Conservation (phyloP, 1,140 invertebrate genomes). For the Bursaphelenchus mucronatus region DNA sequence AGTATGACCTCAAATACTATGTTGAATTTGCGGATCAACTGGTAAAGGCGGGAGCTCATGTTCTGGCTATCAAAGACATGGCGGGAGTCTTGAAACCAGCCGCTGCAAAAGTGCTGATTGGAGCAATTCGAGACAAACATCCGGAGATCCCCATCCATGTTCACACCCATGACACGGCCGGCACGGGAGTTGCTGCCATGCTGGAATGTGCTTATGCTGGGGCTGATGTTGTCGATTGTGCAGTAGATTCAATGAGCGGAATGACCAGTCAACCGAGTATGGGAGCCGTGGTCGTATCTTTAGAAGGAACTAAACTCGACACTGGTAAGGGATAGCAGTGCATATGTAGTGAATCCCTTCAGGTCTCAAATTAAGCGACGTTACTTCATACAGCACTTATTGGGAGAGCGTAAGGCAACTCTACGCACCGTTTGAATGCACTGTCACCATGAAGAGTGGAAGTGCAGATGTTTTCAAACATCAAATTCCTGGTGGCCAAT, state of each 20-base stretch:
- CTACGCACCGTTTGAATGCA: conserved; percentile 95
- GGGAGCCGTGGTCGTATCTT: conserved; percentile 86
- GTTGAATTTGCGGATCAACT: conserved; percentile 82
- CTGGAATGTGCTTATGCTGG: conserved; percentile 84
- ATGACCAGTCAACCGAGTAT: conserved; percentile 95
- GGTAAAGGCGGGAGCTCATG: conserved; percentile 90
- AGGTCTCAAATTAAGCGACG: conserved; percentile 1
- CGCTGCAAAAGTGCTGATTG: conserved; percentile 78
- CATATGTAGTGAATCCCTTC: conserved; percentile 66
- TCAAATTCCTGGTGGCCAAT: conserved; percentile 97
- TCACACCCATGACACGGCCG: conserved; percentile 96
- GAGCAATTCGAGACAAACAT: conserved; percentile 80
- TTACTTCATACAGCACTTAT: conserved; percentile 83
- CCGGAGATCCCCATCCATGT: conserved; percentile 93
- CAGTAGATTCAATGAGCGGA: conserved; percentile 96
- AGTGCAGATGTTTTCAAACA: conserved; percentile 97
- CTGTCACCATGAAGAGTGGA: conserved; percentile 94
- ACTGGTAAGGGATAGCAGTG: conserved; percentile 74
- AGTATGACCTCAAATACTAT: conserved; percentile 95
- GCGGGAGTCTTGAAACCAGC: conserved; percentile 88
- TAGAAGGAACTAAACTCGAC: conserved; percentile 68
- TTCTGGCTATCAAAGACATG: conserved; percentile 97
- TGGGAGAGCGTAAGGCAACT: conserved; percentile 95
- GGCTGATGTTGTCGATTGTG: conserved; percentile 95
- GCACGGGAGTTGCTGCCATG: conserved; percentile 78